These are phyloP conservation scores for Tethya wilhelma DNA, from an alignment of 37 sponge, comb jelly and placozoan species.

Conservation along the genomic window DNA sequence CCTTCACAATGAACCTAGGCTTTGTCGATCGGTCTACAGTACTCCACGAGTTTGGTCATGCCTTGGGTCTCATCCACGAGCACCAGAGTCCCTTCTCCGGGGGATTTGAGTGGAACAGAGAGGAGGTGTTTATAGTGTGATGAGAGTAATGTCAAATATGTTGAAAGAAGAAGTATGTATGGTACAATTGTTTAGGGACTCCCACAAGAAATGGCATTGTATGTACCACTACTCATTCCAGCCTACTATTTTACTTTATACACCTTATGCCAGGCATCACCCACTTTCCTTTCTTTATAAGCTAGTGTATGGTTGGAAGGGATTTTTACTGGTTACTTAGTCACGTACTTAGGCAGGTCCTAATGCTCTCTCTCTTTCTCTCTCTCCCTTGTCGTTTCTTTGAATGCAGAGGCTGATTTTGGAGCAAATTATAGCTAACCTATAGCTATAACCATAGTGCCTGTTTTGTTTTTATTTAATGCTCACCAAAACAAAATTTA, in stretches of 20 bases:
- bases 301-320: no score
- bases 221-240: background rate
- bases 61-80: slow-evolving; percentile 67
- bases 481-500: no score
- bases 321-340: no score
- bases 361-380: background rate
- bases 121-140: slow-evolving; percentile 31
- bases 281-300: no score
- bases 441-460: no score
- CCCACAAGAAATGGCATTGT: background rate
- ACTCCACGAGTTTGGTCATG: slow-evolving; percentile 66
- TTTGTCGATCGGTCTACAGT: slow-evolving; percentile 61
- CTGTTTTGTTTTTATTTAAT: no score
- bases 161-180: no score
- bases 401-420: no score
- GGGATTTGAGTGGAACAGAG: slow-evolving; percentile 67
- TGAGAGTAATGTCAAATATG: background rate
- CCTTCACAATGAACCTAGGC: slow-evolving; percentile 62
- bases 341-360: background rate
- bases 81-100: slow-evolving; percentile 67
- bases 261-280: no score
- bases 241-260: no score
- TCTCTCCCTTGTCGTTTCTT: no score
- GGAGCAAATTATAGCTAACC: no score
- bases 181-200: background rate